Conservation (phyloP, 2,797 vertebrate species). For the Poeciliopsis gracilis region DNA sequence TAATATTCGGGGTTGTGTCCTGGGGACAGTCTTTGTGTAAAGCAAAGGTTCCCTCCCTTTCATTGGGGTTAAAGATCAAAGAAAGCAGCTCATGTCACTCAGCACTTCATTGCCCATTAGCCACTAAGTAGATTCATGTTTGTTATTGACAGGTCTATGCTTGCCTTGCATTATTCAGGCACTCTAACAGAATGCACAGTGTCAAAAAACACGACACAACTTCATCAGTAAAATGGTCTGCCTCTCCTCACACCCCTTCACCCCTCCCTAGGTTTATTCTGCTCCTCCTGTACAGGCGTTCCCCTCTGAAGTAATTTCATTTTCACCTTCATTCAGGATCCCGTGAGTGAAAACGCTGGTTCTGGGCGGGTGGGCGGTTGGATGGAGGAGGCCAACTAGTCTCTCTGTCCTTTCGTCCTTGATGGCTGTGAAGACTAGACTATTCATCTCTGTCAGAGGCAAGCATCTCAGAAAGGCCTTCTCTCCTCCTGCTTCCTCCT, state of each 20-base stretch:
- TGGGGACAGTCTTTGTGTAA: neutral
- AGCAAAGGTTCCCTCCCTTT: neutral
- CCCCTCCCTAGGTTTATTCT: constrained; percentile 4
- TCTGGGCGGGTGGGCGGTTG: constrained; percentile 38
- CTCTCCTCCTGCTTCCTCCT: neutral
- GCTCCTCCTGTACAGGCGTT: constrained; percentile 19
- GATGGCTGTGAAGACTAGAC: constrained; percentile 79
- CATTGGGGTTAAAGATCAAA: constrained; percentile 37
- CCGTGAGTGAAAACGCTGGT: constrained; percentile 48
- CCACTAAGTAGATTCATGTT: constrained; percentile 22
- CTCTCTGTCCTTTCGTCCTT: constrained; percentile 92
- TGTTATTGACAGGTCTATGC: constrained; percentile 40
- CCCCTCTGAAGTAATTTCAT: constrained; percentile 53
- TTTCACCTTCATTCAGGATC: constrained; percentile 54
- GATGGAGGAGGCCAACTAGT: constrained; percentile 61
- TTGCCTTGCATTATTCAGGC: constrained; percentile 71
- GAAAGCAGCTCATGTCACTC: constrained; percentile 5
- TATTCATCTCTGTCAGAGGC: constrained; percentile 93
- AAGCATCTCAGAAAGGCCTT: constrained; percentile 77
- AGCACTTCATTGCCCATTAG: constrained; percentile 34
- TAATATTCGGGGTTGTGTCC: no score
- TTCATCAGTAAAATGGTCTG: constrained; percentile 68
- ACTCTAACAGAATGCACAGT: constrained; percentile 59
- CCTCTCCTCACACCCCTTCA: constrained; percentile 30
- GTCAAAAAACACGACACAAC: constrained; percentile 68